phyloP scores from a whole-genome alignment of 2,797 vertebrate genomes.

The Xenentodon cancila region DNA sequence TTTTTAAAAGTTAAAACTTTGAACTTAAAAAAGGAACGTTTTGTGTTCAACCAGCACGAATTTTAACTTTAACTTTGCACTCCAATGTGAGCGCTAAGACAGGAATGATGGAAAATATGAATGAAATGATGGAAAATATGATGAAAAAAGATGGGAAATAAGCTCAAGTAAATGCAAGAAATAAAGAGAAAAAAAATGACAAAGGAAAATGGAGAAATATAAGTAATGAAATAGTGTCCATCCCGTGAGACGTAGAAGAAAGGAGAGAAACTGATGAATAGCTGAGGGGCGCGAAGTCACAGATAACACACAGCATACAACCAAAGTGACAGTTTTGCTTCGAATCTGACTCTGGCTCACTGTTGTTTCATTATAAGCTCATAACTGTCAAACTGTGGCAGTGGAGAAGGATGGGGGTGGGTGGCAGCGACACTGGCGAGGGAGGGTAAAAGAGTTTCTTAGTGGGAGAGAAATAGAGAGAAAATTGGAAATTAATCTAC shows the following conservation, averaged over 20 bases:
- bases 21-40: too few species aligned
- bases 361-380: slow-evolving; percentile 79
- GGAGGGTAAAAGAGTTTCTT: slow-evolving; percentile 13
- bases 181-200: not conserved
- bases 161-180: not conserved
- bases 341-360: slow-evolving; percentile 59
- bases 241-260: slow-evolving; percentile 27
- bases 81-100: too few species aligned
- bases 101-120: not conserved
- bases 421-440: not conserved
- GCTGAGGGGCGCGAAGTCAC: slow-evolving; percentile 41
- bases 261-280: slow-evolving; percentile 29
- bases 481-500: slow-evolving; percentile 39
- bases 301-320: slow-evolving; percentile 68
- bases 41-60: too few species aligned
- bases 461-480: slow-evolving; percentile 21
- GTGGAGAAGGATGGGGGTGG: slow-evolving; percentile 1
- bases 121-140: not conserved
- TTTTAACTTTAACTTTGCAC: too few species aligned
- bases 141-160: not conserved
- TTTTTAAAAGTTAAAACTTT: too few species aligned
- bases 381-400: slow-evolving; percentile 71
- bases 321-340: slow-evolving; percentile 72
- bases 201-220: not conserved
- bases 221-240: not conserved